Base-by-base conservation (phyloP, 2,888 invertebrate genomes). In the Seira musarum region DNA sequence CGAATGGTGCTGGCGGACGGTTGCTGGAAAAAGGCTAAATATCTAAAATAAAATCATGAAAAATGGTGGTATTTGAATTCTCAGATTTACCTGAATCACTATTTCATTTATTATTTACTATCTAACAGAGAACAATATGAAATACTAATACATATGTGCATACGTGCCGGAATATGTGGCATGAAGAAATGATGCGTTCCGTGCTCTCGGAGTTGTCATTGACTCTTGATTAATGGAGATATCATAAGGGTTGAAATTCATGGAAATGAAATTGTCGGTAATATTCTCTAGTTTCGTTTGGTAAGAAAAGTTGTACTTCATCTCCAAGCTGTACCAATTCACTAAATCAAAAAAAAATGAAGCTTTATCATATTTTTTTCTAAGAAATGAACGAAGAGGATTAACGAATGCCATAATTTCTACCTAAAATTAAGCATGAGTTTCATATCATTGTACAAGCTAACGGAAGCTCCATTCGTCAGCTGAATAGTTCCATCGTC, bases 151-250 rank as follows among this genome's bases (percentile, higher is more conserved):
- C 5, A 40, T 40, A 40, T 40, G 15, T 8, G n/a, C 65, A 40
- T 76, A 70, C 80, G 57, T 71, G 60, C 80, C 80, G 53, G 15
- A 63, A n/a, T 71, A 76, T 10, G 76, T 76, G 0, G 80, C 75
- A 22, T 71, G 70, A 5, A 80, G 66, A 25, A 80, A 80, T 1
- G 53, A 5, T 17, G 30, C 69, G 0, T 17, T 13, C 35, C 64
- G 13, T 1, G 63, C 75, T 1, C 80, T 57, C 19, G 17, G 35
- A 5, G 71, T 61, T 0, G 71, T 60, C 8, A 76, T 24, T 6
- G 80, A 25, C 24, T 61, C 71, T 60, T 71, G 80, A 22, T 68
- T 68, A 1, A 80, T n/a, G 19, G 75, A 75, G 64, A 80, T 80
- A 25, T 80, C 80, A 1, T 19, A 13, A 60, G 21, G 13, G 8